Conservation (phyloP, 2,113 vertebrate species). For the Euleptes europaea region DNA sequence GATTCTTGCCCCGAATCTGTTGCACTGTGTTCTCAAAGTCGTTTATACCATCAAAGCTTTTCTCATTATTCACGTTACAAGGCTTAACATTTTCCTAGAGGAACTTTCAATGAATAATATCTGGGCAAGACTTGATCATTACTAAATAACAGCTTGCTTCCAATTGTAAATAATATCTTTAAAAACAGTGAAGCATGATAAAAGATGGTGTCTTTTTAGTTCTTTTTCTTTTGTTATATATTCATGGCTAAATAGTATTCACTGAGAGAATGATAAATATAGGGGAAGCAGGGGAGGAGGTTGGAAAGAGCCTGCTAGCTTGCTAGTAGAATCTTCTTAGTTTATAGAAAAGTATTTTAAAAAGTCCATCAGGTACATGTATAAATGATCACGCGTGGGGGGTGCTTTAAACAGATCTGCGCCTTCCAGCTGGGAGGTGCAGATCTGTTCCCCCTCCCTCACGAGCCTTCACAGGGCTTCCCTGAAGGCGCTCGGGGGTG, state of each 20-base stretch:
- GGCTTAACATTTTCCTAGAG: conserved; percentile 14
- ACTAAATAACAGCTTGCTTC: neutral
- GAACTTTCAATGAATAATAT: conserved; percentile 26
- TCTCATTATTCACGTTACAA: conserved; percentile 46
- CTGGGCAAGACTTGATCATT: conserved; percentile 21
- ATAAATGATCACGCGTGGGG: too few species aligned
- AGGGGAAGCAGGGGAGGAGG: too few species aligned
- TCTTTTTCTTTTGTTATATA: conserved; percentile 18
- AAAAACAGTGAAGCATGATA: conserved; percentile 22
- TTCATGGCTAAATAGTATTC: conserved; percentile 18
- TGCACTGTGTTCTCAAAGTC: conserved; percentile 29
- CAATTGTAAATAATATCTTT: conserved; percentile 31
- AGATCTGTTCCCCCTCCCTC: too few species aligned
- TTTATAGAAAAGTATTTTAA: too few species aligned
- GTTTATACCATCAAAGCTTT: conserved; percentile 29
- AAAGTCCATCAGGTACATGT: too few species aligned
- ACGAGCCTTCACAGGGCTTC: too few species aligned
- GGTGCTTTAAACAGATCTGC: too few species aligned
- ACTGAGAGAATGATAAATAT: conserved; percentile 21
- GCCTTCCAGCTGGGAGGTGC: too few species aligned
- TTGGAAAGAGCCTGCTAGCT: too few species aligned
- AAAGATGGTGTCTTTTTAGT: neutral
- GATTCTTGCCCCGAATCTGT: neutral
- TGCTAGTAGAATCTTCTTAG: too few species aligned
- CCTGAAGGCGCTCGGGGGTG: too few species aligned